Evolutionary conservation across 2,797 vertebrate species (phyloP), one percentile per base, ranked within the genome.

Genomic region (Mergus octosetaceus): DNA sequence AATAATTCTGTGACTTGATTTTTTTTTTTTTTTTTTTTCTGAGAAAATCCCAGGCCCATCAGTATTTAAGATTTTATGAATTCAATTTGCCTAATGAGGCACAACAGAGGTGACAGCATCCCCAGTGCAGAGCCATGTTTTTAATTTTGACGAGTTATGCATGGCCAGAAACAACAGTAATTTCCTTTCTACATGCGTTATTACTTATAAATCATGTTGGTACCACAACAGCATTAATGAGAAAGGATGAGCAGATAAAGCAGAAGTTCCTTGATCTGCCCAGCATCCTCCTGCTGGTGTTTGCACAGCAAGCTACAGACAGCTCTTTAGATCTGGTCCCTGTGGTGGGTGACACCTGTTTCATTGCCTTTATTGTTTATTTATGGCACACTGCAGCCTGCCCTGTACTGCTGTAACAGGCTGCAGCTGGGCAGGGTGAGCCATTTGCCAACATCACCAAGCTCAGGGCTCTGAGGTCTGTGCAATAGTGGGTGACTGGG

Each of bases 141-240:
- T 98, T 97, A 97, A 98, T 98, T 97, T 97, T 90, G 85, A 97
- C 85, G 83, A 78, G 94, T 45, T 97, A 97, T 93, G 96, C 95
- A 86, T 87, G 94, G 87, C 65, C 90, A 96, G 95, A 96, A 97
- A 97, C 73, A 96, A 88, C 84, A 95, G 72, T 81, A 65, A 96
- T 97, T 98, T 97, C 71, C 75, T 95, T 87, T 90, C 91, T 80
- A 96, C 94, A 97, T 96, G 83, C 34, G 28, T 94, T 96, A 85
- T 92, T 93, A 93, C 88, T 96, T 94, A 97, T 92, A 96, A 97
- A 97, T 97, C 95, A 95, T 2, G 25, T 75, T 54, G 83, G 58
- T 45, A 15, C 49, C 58, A 66, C 19, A 76, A 87, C 28, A 79
- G 76, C 66, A 84, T 89, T 95, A 91, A 94, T 94, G 66, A 66